Evolutionary conservation across 2,797 vertebrate genomes (phyloP), one percentile per base, ranked within the genome.

Genomic region (Astyanax mexicanus): DNA sequence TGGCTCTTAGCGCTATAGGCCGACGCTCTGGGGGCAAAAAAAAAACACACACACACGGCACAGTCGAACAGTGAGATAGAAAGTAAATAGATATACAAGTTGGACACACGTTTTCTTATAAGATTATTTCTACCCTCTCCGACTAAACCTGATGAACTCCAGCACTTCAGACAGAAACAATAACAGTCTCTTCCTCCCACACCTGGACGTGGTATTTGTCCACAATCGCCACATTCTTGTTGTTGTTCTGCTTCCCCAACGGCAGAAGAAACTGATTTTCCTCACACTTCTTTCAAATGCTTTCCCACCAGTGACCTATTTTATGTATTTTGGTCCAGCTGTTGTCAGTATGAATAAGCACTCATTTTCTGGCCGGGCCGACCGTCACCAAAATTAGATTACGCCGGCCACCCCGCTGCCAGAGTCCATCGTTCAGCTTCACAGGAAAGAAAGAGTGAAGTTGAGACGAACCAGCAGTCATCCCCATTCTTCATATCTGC

Each of bases 371-470:
- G 83, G 86, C 85, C 10, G 38, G 40, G 67, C 65, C 10, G 37
- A n/a, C n/a, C n/a, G 67, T 51, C 65, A 52, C 11, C 35, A 29
- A 38, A 71, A 78, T 74, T 80, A 89, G 87, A 90, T 91, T 90
- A 90, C 71, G 83, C 73, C 75, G 85, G 86, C 86, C 89, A 85
- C 86, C 85, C 85, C 84, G 84, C 82, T 82, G 82, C 81, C 88
- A 87, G 88, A 89, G 87, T 89, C 78, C 89, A 84, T 83, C 68
- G 75, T 85, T 86, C 83, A 81, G 60, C 47, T 54, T 44, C 38
- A 62, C 60, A 64, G 25, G 32, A 21, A 21, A 23, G 55, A 58
- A n/a, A 23, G 55, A 58, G n/a, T 49, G 60, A 78, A 61, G 60
- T 69, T 47, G 47, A 51, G 21, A 25, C 38, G 29, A 27, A 64